Base-by-base conservation (phyloP, 2,888 invertebrate species). In the Pecten maximus region DNA sequence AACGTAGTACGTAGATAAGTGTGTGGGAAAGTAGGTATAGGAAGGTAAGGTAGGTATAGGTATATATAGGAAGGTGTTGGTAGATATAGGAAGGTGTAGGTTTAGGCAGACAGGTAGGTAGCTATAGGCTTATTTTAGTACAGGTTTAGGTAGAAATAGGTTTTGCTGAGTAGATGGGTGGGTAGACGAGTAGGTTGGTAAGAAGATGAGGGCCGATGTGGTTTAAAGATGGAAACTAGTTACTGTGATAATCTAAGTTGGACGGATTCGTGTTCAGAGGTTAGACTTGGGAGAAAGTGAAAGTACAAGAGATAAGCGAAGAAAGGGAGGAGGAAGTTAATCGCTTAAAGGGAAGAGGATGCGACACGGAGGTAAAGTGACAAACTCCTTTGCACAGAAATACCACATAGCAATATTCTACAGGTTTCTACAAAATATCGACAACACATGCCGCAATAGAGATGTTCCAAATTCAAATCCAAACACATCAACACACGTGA, bases 401-500 rank as follows among this genome's bases (percentile, higher is more conserved):
- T 74, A 35, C 19, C 16, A 74, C 74, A 74, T 28, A 35, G 74
- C 74, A 74, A 74, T 74, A 35, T 74, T 74, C 74, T 74, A 74
- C 35, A 74, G 74, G 15, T 35, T 35, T 28, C 74, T 74, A 74
- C 74, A 35, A 74, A 60, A 74, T 74, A 74, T 10, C 35, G 74
- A 74, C 74, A 35, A 74, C 8, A 74, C 74, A 74, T 74, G 74
- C 74, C 74, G 74, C 35, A 74, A 74, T 2, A 54, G 19, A 6
- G 28, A 74, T 10, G 15, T 74, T 74, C 28, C 28, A 74, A 74
- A 35, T 74, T 8, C 74, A 74, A 74, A 74, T 74, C 35, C 35
- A 74, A 74, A 74, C 74, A 74, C 74, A 74, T 35, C 74, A 74
- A 74, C 74, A 74, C 74, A 74, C 74, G 74, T 74, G 74, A 74